Conservation (phyloP, 1,140 invertebrate species). For the Ceratosolen solmsi region DNA sequence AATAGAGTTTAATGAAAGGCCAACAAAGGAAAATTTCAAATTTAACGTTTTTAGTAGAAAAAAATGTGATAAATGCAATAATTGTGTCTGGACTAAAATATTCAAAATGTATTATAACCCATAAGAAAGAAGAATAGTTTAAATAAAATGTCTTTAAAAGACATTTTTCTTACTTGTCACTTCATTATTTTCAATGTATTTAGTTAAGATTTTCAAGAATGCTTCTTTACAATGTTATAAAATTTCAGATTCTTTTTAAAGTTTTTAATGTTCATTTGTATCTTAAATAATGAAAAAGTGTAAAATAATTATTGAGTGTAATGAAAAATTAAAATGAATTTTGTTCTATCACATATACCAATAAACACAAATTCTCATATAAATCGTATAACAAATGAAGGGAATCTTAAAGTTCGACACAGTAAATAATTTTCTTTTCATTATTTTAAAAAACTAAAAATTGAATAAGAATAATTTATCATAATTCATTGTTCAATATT, state of each 20-base stretch:
- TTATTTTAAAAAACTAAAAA: slow-evolving; percentile 12
- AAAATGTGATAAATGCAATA: slow-evolving; percentile 12
- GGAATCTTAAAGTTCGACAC: slow-evolving; percentile 2
- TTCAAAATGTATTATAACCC: background rate
- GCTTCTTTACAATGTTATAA: slow-evolving; percentile 8
- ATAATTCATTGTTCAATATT: slow-evolving; percentile 19
- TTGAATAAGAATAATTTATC: slow-evolving; percentile 17
- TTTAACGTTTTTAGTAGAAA: background rate
- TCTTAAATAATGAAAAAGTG: background rate
- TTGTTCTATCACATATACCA: background rate
- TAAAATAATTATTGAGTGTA: slow-evolving; percentile 25
- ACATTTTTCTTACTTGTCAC: background rate
- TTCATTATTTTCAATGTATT: slow-evolving; percentile 19
- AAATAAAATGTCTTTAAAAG: background rate
- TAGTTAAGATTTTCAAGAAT: background rate
- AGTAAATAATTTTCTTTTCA: background rate
- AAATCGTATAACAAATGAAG: slow-evolving; percentile 4
- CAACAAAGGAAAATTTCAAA: slow-evolving; percentile 1
- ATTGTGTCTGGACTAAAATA: slow-evolving; percentile 12
- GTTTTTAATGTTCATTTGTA: slow-evolving; percentile 20
- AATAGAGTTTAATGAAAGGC: slow-evolving; percentile 12
- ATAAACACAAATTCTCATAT: slow-evolving; percentile 15
- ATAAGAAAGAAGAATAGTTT: background rate
- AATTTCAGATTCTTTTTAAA: background rate
- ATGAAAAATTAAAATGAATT: slow-evolving; percentile 21